These are phyloP conservation scores for Orthosia cruda DNA, from an alignment of 2,888 invertebrate genomes.

Conservation along the genomic window DNA sequence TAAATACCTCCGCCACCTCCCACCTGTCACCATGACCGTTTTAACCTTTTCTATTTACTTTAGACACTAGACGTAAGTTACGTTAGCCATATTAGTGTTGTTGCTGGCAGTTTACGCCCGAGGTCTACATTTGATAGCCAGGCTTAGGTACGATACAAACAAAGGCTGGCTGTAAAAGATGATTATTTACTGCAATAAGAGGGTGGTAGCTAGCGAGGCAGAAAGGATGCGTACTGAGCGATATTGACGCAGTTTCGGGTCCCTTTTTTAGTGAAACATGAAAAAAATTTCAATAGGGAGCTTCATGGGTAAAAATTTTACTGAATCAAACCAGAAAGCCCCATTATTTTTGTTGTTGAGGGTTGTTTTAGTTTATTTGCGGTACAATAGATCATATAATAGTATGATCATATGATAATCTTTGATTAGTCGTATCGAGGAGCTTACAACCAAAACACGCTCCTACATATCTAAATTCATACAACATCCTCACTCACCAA, in stretches of 20 bases:
- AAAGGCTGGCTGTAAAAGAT: slow-evolving; percentile 54
- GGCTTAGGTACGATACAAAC: slow-evolving; percentile 44
- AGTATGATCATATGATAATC: not conserved
- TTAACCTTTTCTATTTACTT: slow-evolving; percentile 68
- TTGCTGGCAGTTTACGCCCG: slow-evolving; percentile 23
- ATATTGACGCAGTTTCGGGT: slow-evolving; percentile 24
- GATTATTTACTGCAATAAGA: slow-evolving; percentile 62
- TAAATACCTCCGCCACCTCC: slow-evolving; percentile 21
- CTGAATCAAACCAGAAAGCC: not conserved
- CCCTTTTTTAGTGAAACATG: slow-evolving; percentile 2
- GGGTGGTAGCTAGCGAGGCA: slow-evolving; percentile 59
- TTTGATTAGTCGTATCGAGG: too few relatives aligned
- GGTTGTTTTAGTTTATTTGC: not conserved
- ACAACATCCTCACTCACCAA: too few relatives aligned
- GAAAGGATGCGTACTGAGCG: slow-evolving; percentile 50
- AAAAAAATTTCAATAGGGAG: not conserved
- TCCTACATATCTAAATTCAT: not conserved
- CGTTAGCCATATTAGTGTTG: slow-evolving; percentile 32
- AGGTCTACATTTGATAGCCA: slow-evolving; percentile 45
- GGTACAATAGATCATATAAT: too few relatives aligned
- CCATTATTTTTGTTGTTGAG: not conserved
- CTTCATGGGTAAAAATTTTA: not conserved
- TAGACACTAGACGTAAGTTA: slow-evolving; percentile 48
- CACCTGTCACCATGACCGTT: slow-evolving; percentile 61
- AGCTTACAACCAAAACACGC: not conserved